A percentile compares a stretch with the other conserved stretches of the same genome.
Evolutionary conservation across 2,888 invertebrate species (phyloP).

Genomic region (Ophraella communa): DNA sequence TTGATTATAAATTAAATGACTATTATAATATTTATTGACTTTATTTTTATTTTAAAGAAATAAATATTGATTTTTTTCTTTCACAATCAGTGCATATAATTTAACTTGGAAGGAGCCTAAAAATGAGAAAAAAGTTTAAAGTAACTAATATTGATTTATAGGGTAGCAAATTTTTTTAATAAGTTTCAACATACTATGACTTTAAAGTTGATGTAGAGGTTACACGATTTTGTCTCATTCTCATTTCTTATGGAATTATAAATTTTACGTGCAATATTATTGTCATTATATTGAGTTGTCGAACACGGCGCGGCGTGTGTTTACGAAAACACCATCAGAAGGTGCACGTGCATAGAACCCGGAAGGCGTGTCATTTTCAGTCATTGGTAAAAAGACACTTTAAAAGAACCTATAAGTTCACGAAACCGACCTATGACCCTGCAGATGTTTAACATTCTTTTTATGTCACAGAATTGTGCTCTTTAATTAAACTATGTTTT

Average conservation of each 20-base stretch:
- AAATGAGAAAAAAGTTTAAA: no score
- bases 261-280: constrained; percentile 8
- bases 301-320: constrained; percentile 17
- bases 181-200: no score
- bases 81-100: no score
- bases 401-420: constrained; percentile 54
- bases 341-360: constrained; percentile 46
- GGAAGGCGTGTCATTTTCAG: constrained; percentile 51
- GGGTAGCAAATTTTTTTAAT: no score
- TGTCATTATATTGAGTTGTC: constrained; percentile 13
- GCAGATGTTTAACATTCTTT: constrained; percentile 50
- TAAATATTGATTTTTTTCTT: no score
- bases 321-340: constrained; percentile 32
- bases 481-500: constrained; percentile 52
- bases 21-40: no score
- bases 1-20: no score
- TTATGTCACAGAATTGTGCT: constrained; percentile 47
- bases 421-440: constrained; percentile 52
- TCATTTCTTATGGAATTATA: not conserved
- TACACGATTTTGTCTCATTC: constrained; percentile 1
- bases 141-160: no score
- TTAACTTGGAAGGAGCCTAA: no score
- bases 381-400: constrained; percentile 43
- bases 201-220: not conserved
- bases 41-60: no score